phyloP scores from a whole-genome alignment of 2,888 invertebrate species.

The Xylocampa areola region DNA sequence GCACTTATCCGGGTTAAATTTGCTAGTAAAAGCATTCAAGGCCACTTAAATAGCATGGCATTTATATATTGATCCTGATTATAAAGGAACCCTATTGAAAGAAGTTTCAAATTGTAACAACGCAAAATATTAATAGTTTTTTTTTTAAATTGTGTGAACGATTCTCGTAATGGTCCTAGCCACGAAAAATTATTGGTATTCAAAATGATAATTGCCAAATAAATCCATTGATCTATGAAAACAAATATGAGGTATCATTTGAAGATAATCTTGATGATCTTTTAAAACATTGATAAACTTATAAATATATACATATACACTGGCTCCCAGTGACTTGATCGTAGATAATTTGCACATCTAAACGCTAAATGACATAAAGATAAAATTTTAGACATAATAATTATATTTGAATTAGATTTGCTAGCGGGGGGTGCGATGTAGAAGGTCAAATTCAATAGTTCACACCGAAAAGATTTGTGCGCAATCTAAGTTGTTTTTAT shows the following conservation, averaged over 20 bases:
- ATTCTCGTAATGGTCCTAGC: conserved; percentile 2
- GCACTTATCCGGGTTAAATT: conserved; percentile 63
- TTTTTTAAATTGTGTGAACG: no score
- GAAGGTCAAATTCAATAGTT: conserved; percentile 28
- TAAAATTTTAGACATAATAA: conserved; percentile 26
- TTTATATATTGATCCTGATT: conserved; percentile 57
- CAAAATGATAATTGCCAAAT: conserved; percentile 17
- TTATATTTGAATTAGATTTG: conserved; percentile 24
- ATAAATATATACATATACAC: conserved; percentile 15
- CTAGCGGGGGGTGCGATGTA: conserved; percentile 42
- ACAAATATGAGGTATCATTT: not conserved
- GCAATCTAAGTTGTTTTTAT: conserved; percentile 28
- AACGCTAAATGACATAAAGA: conserved; percentile 27
- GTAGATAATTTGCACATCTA: conserved; percentile 32
- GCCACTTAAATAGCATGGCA: conserved; percentile 65
- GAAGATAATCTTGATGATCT: conserved; percentile 29
- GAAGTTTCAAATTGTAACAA: conserved; percentile 19
- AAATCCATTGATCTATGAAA: conserved; percentile 16
- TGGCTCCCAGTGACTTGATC: conserved; percentile 16
- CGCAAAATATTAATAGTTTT: conserved; percentile 2
- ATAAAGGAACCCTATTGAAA: conserved; percentile 31
- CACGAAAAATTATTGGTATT: conserved; percentile 14
- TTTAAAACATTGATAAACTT: conserved; percentile 25
- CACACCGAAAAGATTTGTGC: conserved; percentile 17
- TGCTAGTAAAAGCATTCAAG: conserved; percentile 62